Percentiles rank a stretch among this genome's conserved stretches.
phyloP scores from a whole-genome alignment of 2,888 invertebrate species.

The Cataglyphis rosenhaueri region DNA sequence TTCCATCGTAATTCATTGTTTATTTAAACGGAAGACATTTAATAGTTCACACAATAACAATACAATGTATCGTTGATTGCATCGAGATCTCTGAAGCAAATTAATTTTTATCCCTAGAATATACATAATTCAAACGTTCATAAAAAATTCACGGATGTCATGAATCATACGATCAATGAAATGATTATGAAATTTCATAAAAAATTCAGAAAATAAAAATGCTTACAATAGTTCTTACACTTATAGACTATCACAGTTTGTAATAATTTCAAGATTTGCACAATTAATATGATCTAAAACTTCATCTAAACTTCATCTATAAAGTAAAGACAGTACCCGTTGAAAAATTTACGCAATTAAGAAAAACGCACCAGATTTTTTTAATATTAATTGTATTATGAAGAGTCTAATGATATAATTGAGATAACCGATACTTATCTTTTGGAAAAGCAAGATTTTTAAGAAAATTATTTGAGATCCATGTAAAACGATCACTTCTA shows the following conservation, averaged over 20 bases:
- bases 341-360: not conserved
- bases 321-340: not conserved
- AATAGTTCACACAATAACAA: slow-evolving; percentile 7
- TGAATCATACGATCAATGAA: not conserved
- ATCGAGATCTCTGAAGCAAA: not conserved
- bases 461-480: not conserved
- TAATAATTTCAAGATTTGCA: not conserved
- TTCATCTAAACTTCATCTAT: not conserved
- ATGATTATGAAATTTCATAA: slow-evolving; percentile 6
- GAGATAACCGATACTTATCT: not conserved
- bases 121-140: slow-evolving; percentile 3
- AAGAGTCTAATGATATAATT: not conserved
- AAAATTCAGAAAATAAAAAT: slow-evolving; percentile 6
- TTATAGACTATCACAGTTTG: not conserved
- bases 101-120: slow-evolving; percentile 27
- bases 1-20: not conserved
- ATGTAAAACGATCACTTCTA: not conserved
- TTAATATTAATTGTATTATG: not conserved
- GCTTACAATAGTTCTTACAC: not conserved
- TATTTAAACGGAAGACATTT: slow-evolving; percentile 9
- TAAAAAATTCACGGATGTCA: slow-evolving; percentile 18
- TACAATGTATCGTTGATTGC: not conserved
- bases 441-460: not conserved
- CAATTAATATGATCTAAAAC: not conserved
- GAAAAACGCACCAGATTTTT: not conserved